A percentile compares a stretch with the other conserved stretches of the same genome.
phyloP scores from a whole-genome alignment of 2,797 vertebrate species.

The Poliocrania exsul region DNA sequence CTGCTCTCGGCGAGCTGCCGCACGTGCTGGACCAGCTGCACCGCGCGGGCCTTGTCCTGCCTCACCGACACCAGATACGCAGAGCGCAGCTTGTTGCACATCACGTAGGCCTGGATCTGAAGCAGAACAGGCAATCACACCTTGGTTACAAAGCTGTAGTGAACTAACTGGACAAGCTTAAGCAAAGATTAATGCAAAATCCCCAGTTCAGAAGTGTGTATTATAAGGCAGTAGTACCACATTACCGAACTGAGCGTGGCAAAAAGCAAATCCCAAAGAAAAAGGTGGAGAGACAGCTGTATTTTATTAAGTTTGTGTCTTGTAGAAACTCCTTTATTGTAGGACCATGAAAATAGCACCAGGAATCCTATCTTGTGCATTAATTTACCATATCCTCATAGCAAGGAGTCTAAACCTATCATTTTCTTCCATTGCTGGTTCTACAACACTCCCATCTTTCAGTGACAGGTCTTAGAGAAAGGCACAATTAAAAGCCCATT shows the following conservation, averaged over 20 bases:
- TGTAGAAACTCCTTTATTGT: not conserved
- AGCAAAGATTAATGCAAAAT: not conserved
- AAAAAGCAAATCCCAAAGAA: not conserved
- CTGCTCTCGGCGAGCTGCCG: conserved; percentile 84
- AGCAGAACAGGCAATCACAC: not conserved
- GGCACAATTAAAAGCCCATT: not conserved
- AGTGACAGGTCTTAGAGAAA: not conserved
- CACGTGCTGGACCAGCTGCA: conserved; percentile 88
- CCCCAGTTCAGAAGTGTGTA: rapidly evolving
- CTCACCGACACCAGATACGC: conserved; percentile 94
- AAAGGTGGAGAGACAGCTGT: not conserved
- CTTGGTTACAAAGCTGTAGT: not conserved
- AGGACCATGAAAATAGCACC: not conserved
- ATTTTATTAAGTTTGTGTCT: not conserved
- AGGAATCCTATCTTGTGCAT: not conserved
- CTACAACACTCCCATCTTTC: not conserved
- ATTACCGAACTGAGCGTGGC: not conserved
- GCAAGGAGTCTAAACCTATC: not conserved
- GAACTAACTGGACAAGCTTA: not conserved
- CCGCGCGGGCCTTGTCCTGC: conserved; percentile 83
- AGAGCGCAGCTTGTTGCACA: conserved; percentile 90
- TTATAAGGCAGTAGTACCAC: rapidly evolving
- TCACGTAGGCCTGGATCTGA: conserved; percentile 92
- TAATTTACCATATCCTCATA: not conserved
- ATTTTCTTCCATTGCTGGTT: not conserved